Base-by-base conservation (phyloP, 2,113 vertebrate genomes). In the Barnardius zonarius region DNA sequence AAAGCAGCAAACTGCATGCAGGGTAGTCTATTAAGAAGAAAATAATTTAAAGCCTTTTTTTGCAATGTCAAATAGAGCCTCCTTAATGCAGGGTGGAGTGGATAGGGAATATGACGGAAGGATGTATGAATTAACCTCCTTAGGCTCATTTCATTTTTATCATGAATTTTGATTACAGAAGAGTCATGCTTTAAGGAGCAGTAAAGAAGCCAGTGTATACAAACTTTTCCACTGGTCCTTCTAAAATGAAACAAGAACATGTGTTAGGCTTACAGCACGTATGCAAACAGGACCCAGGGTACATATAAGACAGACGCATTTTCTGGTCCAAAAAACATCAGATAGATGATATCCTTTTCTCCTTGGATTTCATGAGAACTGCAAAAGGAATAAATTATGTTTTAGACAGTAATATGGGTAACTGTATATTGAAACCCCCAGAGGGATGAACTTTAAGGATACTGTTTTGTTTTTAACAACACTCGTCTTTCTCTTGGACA, bases 191-290 rank as follows among this genome's bases (percentile, higher is more conserved):
- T 93, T 96, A 92, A 94, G 35, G 68, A 92, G 82, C 82, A 74
- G 28, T 94, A 96, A 96, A 96, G 82, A 94, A 66, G 17, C 51
- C 51, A 63, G 59, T 68, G 68, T 61, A 70, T 83, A 86, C 59
- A 93, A 92, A 93, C 46, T 77, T 93, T 93, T 96, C 59, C 84
- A 94, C 59, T 74, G 87, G 41, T 88, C 75, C 92, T 95, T 91
- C 90, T 94, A 96, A 97, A 96, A 92, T 81, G 94, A 95, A 96
- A 96, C 35, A 94, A 88, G 94, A 96, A 93, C 82, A 93, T 46
- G 90, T 97, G 94, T 80, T 94, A 95, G 87, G 75, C 92, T 96
- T 93, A 94, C 90, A 86, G 46, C 87, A 83, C 83, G 10, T 43
- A 51, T 72, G 85, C 63, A 83, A 77, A 90, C 54, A 88, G 27